phyloP scores from a whole-genome alignment of 2,888 invertebrate genomes.

The Formica aserva region DNA sequence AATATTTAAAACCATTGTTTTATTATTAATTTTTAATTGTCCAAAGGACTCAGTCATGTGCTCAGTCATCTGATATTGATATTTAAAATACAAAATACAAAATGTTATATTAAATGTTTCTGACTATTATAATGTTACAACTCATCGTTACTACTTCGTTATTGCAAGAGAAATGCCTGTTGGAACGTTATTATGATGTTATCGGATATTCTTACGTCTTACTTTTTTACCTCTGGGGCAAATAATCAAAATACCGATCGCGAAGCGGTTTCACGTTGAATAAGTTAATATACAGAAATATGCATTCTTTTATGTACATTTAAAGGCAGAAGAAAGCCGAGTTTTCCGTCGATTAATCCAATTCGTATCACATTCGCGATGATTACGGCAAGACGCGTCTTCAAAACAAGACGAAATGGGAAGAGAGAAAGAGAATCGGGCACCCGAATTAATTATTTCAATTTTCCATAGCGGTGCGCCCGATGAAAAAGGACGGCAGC shows the following conservation, averaged over 20 bases:
- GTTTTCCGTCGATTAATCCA: constrained; percentile 32
- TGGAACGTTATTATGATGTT: constrained; percentile 15
- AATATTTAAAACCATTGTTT: not conserved
- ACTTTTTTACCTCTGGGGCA: not conserved
- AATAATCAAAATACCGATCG: constrained; percentile 25
- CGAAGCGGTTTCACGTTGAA: not conserved
- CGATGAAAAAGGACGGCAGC: constrained; percentile 30
- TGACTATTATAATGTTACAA: not conserved
- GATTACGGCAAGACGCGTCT: not conserved
- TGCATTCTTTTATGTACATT: constrained; percentile 7
- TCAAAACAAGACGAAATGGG: not conserved
- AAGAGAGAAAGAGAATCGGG: not conserved
- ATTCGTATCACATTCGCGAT: not conserved
- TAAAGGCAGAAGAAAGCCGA: constrained; percentile 19
- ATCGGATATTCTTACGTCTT: constrained; percentile 15
- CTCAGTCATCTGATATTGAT: not conserved
- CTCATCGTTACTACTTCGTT: not conserved
- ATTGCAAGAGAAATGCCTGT: not conserved
- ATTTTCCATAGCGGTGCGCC: constrained; percentile 43
- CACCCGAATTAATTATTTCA: constrained; percentile 59
- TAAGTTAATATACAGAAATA: not conserved
- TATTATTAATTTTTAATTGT: constrained; percentile 9
- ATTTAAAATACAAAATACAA: not conserved
- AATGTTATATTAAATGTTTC: not conserved
- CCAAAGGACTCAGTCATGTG: not conserved